Percentiles rank a stretch among this genome's conserved stretches.
These are phyloP conservation scores for Drosophila nikananu DNA, from an alignment of 1,140 invertebrate genomes.

Conservation along the genomic window DNA sequence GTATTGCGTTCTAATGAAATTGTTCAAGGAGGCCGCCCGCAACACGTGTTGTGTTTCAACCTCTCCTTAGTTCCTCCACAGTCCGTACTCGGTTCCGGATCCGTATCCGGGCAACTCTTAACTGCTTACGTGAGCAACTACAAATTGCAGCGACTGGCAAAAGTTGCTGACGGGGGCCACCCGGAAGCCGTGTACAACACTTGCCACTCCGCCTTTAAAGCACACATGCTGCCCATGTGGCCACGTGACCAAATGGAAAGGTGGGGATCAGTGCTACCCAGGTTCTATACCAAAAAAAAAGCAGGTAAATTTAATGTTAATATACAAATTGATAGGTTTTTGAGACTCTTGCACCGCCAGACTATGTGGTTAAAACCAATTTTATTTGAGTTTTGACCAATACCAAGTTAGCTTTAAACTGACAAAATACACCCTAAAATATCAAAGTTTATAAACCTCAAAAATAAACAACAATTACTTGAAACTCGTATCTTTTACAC, in stretches of 20 bases:
- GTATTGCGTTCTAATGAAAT: constrained; percentile 42
- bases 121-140: constrained; percentile 66
- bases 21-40: constrained; percentile 12
- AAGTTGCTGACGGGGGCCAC: constrained; percentile 52
- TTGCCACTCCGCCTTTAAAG: constrained; percentile 41
- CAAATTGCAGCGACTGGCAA: constrained; percentile 60
- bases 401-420: neutral
- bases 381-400: neutral
- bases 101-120: constrained; percentile 44
- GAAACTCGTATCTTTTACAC: neutral
- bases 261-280: neutral
- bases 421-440: neutral
- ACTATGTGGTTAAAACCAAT: neutral
- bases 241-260: constrained; percentile 51
- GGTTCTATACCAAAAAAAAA: neutral
- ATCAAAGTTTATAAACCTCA: neutral
- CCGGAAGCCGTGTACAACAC: constrained; percentile 33
- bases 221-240: constrained; percentile 56
- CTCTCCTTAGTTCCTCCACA: constrained; percentile 14
- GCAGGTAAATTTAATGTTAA: neutral
- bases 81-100: neutral
- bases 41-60: constrained; percentile 48
- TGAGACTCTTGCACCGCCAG: neutral
- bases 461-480: no score
- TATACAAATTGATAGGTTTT: neutral